Conservation (phyloP, 2,797 vertebrate species). For the Bryconaethiops microstoma region DNA sequence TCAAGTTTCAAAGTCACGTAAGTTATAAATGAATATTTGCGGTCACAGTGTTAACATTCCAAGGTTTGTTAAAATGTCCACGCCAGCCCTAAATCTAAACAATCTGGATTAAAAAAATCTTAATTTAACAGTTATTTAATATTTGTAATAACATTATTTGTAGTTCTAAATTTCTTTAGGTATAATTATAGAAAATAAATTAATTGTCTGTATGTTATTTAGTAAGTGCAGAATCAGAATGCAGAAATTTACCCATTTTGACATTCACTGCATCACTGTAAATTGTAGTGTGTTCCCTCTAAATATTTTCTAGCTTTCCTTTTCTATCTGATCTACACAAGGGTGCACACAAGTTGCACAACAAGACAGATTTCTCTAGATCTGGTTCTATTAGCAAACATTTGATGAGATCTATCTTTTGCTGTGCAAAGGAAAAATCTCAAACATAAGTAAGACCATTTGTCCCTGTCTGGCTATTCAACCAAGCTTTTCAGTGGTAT, state of each 20-base stretch:
- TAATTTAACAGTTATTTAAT: too few relatives aligned
- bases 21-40: background rate
- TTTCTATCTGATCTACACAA: background rate
- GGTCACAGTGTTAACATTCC: background rate
- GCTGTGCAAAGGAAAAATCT: slow-evolving; percentile 1
- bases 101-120: too few relatives aligned
- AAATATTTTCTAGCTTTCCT: background rate
- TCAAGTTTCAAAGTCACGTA: background rate
- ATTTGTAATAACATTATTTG: too few relatives aligned
- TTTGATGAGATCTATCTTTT: background rate
- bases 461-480: slow-evolving; percentile 43
- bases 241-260: background rate
- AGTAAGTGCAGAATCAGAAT: too few relatives aligned
- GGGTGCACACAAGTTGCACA: background rate
- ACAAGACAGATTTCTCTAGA: background rate
- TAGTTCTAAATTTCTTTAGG: too few relatives aligned
- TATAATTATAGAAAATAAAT: too few relatives aligned
- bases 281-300: background rate
- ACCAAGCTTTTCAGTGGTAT: slow-evolving; percentile 81
- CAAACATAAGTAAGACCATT: slow-evolving; percentile 33
- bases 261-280: background rate
- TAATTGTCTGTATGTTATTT: background rate
- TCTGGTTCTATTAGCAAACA: background rate
- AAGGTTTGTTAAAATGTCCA: too few relatives aligned
- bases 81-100: too few relatives aligned